Base-by-base conservation (phyloP, 2,797 vertebrate genomes). In the Vipera latastei region DNA sequence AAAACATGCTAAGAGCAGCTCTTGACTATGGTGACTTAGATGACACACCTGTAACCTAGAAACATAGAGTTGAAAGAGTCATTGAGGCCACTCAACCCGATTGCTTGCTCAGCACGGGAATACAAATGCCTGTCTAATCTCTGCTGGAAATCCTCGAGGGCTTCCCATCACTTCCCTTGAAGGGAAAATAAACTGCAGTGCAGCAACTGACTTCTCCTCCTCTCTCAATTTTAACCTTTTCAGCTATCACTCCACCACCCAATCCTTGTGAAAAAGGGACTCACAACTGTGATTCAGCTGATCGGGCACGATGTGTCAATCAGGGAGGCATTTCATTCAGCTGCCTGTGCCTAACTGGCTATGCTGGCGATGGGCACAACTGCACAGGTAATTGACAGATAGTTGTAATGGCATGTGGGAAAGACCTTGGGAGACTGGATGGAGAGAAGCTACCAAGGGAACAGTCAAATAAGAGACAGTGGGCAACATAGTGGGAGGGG, bases 311-410 rank as follows among this genome's bases (percentile, higher is more conserved):
- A 5, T 98, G 98, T 69, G 6, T 97, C 85, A 86, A 94, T 86
- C 95, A 91, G 0, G 96, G 97, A 0, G 97, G 96, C 0, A 78
- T 95, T 13, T 65, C 20, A 0, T 96, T 97, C 6, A 63, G 93
- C 61, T 98, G 98, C 48, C 55, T 95, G 94, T 98, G 98, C 91
- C 96, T 97, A 11, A 95, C 97, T 0, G 98, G 98, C 0, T 98
- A 97, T 18, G 0, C n/a, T 0, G 97, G 97, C 0, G 93, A 94
- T 0, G 98, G 98, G 53, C 92, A 96, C 93, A 48, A 65, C n/a
- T 98, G 98, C 92, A 90, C 95, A 0, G 97, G 97, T 97, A 94
- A 95, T n/a, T 57, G 53, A 57, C 20, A 83, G 73, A 48, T 83
- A 83, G 38, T 48, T 73, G 16, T 73, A 20, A 73, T 38, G 69